These are phyloP conservation scores for Nyctalus aviator DNA, from an alignment of 2,797 vertebrate genomes.

Conservation along the genomic window DNA sequence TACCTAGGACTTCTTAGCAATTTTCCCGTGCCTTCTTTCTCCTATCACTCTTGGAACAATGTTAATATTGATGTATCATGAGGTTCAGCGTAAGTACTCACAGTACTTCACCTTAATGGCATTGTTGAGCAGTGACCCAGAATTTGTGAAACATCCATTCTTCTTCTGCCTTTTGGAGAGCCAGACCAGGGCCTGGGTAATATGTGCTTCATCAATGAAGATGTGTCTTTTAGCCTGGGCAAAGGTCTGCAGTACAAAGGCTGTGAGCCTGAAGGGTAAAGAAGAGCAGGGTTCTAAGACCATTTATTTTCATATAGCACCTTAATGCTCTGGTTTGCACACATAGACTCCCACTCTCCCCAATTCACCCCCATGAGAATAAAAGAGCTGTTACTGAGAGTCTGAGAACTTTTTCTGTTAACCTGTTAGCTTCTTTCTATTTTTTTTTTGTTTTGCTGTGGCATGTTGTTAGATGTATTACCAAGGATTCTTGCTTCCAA, in stretches of 20 bases:
- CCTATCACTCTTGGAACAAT: background rate
- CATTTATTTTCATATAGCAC: background rate
- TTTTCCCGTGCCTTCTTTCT: background rate
- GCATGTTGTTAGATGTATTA: background rate
- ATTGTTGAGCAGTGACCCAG: slow-evolving; percentile 91
- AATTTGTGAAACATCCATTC: slow-evolving; percentile 90
- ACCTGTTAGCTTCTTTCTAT: background rate
- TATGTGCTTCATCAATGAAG: slow-evolving; percentile 88
- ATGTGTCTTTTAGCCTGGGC: slow-evolving; percentile 87
- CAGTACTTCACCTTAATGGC: slow-evolving; percentile 88
- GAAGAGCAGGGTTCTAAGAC: background rate
- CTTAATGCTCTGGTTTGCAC: background rate
- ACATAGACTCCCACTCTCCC: too few relatives aligned
- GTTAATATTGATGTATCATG: background rate
- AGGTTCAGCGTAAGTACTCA: background rate
- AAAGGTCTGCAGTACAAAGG: slow-evolving; percentile 94
- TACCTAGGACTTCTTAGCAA: background rate
- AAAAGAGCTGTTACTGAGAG: background rate
- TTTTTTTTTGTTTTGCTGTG: background rate
- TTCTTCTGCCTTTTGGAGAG: slow-evolving; percentile 86
- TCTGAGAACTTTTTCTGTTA: background rate
- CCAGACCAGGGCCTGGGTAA: slow-evolving; percentile 87
- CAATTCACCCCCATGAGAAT: background rate
- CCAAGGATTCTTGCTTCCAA: background rate
- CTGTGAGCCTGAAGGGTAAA: slow-evolving; percentile 89